Conservation (phyloP, 2,797 vertebrate genomes). For the Falco novaeseelandiae region DNA sequence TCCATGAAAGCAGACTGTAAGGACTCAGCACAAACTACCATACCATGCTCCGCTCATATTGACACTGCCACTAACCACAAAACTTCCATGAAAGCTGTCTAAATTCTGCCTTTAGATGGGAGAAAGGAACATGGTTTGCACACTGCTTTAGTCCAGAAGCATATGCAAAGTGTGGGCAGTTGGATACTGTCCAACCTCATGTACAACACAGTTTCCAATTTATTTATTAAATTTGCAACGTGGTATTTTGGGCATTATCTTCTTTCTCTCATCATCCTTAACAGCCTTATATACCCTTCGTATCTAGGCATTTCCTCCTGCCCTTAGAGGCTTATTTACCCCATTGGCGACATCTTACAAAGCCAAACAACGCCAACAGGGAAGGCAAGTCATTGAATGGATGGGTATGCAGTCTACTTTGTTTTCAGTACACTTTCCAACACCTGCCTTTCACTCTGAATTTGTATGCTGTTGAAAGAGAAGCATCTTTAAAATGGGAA, state of each 20-base stretch:
- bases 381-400: neutral
- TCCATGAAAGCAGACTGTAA: neutral
- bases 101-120: neutral
- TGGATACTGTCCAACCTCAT: neutral
- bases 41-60: neutral
- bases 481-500: neutral
- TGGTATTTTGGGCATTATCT: fast-evolving
- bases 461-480: neutral
- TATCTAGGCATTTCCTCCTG: neutral
- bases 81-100: neutral
- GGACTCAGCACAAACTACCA: neutral
- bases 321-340: neutral
- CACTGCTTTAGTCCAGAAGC: neutral
- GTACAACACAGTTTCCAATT: neutral
- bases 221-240: neutral
- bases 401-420: neutral
- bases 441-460: neutral
- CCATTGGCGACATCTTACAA: neutral
- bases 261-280: neutral
- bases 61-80: neutral
- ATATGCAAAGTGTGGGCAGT: neutral
- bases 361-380: neutral
- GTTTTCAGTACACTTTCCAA: neutral
- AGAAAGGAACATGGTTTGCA: neutral
- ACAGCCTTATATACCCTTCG: neutral